phyloP scores from a whole-genome alignment of 2,888 invertebrate species.

The Gisinianus flammeolus region DNA sequence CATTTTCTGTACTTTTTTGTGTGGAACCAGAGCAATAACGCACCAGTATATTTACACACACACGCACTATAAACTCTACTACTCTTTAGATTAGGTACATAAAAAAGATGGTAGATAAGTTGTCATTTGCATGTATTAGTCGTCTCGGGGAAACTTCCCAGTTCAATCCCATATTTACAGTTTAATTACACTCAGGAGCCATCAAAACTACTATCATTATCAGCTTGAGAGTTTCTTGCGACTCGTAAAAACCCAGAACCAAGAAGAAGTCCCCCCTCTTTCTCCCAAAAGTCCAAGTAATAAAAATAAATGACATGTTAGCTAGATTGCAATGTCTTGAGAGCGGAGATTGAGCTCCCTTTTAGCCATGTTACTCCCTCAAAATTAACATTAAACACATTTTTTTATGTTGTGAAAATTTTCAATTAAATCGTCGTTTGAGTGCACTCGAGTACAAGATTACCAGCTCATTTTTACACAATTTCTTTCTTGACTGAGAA shows the following conservation, averaged over 20 bases:
- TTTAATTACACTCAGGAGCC: slow-evolving; percentile 31
- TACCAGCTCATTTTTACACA: not conserved
- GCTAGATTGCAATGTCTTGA: not conserved
- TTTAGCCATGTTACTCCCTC: no score
- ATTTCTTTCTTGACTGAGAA: no score
- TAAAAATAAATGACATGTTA: slow-evolving; percentile 17
- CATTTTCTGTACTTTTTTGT: not conserved
- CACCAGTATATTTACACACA: no score
- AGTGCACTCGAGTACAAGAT: not conserved
- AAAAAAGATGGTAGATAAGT: slow-evolving; percentile 13
- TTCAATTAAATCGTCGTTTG: slow-evolving; percentile 1
- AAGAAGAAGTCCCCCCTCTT: not conserved
- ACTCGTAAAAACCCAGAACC: slow-evolving; percentile 9
- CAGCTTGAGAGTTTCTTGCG: slow-evolving; percentile 1
- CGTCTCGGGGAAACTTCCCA: not conserved
- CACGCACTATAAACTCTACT: no score
- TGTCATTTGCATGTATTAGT: slow-evolving; percentile 14
- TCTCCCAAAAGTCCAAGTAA: not conserved
- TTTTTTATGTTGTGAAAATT: slow-evolving; percentile 14
- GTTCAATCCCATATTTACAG: not conserved
- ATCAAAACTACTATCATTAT: slow-evolving; percentile 17
- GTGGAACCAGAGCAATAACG: not conserved
- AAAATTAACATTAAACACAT: not conserved
- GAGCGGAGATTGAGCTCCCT: no score
- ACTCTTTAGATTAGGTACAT: no score